Base-by-base conservation (phyloP, 2,113 vertebrate species). In the Melanocharis versteri region DNA sequence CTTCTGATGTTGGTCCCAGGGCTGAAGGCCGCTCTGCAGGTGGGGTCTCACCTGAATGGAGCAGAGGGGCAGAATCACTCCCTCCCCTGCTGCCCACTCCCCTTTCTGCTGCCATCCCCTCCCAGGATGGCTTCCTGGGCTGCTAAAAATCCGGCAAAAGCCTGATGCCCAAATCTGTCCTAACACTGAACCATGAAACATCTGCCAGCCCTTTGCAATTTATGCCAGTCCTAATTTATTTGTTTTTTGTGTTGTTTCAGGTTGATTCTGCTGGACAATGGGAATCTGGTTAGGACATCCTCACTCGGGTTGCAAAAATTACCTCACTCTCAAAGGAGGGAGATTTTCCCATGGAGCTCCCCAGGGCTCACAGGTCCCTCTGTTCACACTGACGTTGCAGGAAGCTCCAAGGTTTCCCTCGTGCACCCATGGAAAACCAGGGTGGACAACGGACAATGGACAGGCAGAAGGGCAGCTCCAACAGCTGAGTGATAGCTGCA, bases 331-430 rank as follows among this genome's bases (percentile, higher is more conserved):
- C 56, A 23, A 62, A 40, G 4, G 9, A 24, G 30, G 24, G 15
- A 30, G 14, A 26, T 27, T 45, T 64, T 69, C 37, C 65, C 12
- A 8, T 1, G 13, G 35, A 73, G 44, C 42, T 76, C 17, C 40
- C 16, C 33, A 23, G 60, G 20, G 35, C 44, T 40, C 45, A 30
- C 27, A 33, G 53, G 15, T 45, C 48, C 16, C 42, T 83, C 28
- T 26, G 1, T 6, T 54, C 28, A 14, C 37, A 18, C 1, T 0
- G 1, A n/a, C 0, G 0, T 2, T 70, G n/a, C 3, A 3, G 58
- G 51, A 72, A 54, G 23, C 47, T 68, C 44, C 35, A 8, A 75
- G 40, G 15, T 68, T 60, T 89, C 44, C 33, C 35, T 50, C 5
- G 39, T 17, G 71, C 22, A 18, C 14, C 1, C 3, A 26, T 15